Percentiles rank a stretch among this genome's conserved stretches.
Conservation (phyloP, 1,140 invertebrate genomes). For the Conopomorpha cramerella region DNA sequence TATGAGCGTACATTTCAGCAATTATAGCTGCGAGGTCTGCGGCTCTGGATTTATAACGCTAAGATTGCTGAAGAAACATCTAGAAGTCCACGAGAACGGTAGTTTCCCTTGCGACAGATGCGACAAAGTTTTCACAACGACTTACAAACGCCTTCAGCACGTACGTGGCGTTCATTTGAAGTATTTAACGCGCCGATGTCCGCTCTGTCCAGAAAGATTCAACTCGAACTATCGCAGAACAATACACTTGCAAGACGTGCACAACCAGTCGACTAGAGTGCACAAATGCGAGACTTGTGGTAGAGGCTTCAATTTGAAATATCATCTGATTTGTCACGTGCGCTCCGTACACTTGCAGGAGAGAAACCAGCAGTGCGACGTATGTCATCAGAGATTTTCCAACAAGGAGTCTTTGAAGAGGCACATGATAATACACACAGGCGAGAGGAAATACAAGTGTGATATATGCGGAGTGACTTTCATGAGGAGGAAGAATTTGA, state of each 20-base stretch:
- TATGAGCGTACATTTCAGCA: conserved; percentile 50
- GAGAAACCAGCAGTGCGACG: conserved; percentile 42
- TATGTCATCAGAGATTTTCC: conserved; percentile 52
- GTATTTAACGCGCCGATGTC: conserved; percentile 36
- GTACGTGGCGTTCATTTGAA: conserved; percentile 42
- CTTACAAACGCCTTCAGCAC: conserved; percentile 34
- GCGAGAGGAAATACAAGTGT: conserved; percentile 75
- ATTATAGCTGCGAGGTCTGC: conserved; percentile 54
- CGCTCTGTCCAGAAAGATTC: conserved; percentile 44
- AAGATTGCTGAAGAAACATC: conserved; percentile 55
- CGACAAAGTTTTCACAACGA: conserved; percentile 41
- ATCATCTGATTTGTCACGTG: conserved; percentile 44
- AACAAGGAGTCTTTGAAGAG: conserved; percentile 49
- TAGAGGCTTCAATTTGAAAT: conserved; percentile 38
- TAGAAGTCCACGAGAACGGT: conserved; percentile 54
- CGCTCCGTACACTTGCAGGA: conserved; percentile 45
- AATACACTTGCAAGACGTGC: conserved; percentile 46
- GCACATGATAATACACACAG: conserved; percentile 66
- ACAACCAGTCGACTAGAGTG: conserved; percentile 43
- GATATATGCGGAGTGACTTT: conserved; percentile 70
- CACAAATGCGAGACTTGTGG: conserved; percentile 50
- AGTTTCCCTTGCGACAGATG: conserved; percentile 41
- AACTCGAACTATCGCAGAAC: conserved; percentile 42
- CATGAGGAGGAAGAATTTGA: conserved; percentile 38
- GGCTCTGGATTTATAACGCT: conserved; percentile 60